Evolutionary conservation across 2,888 invertebrate genomes (phyloP).

Genomic region (Chrysodeixis includens): DNA sequence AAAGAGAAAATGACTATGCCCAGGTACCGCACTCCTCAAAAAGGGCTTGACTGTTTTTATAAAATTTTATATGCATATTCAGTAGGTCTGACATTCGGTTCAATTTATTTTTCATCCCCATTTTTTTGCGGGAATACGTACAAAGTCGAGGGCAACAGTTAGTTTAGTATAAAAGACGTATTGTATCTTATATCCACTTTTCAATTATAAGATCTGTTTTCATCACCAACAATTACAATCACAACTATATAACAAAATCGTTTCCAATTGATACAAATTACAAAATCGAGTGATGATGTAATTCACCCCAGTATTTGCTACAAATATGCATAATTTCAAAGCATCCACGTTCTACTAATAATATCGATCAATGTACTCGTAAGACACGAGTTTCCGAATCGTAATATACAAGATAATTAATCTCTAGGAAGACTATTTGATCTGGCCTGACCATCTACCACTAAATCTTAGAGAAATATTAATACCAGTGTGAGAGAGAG

Average conservation of each 20-base stretch:
- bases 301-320: neutral
- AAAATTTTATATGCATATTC: too few relatives aligned
- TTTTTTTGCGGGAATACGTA: too few relatives aligned
- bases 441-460: too few relatives aligned
- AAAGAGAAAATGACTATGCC: too few relatives aligned
- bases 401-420: neutral
- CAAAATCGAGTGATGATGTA: neutral
- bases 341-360: neutral
- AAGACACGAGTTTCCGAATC: neutral
- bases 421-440: conserved; percentile 27
- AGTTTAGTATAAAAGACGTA: too few relatives aligned
- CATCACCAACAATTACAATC: neutral
- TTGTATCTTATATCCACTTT: neutral
- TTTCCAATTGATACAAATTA: neutral
- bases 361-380: neutral
- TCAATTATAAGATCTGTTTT: neutral
- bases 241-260: neutral
- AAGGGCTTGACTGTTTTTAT: too few relatives aligned
- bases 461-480: too few relatives aligned
- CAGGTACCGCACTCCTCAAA: too few relatives aligned
- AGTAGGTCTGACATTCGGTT: too few relatives aligned
- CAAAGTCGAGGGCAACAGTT: too few relatives aligned
- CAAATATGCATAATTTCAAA: neutral
- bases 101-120: too few relatives aligned
- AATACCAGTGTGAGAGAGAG: too few relatives aligned